A percentile compares a stretch with the other conserved stretches of the same genome.
Evolutionary conservation across 2,797 vertebrate genomes (phyloP).

Genomic region (Mus minutoides): DNA sequence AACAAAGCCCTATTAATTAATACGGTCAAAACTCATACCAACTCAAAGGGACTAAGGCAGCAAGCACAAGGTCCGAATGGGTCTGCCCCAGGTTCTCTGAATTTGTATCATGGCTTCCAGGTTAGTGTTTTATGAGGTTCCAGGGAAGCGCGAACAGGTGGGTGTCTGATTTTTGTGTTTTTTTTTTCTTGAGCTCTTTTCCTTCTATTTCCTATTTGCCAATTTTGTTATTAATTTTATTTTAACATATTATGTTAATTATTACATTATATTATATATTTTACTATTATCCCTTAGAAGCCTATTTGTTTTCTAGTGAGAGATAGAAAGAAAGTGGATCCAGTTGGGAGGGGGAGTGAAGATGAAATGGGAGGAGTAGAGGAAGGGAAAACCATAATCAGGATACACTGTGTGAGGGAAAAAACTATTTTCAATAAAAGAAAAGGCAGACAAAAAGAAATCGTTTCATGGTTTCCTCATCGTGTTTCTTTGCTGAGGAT

Average conservation of each 20-base stretch:
- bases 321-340: neutral
- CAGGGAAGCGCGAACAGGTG: too few species aligned
- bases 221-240: neutral
- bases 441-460: neutral
- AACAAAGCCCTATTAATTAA: neutral
- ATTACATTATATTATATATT: neutral
- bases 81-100: neutral
- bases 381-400: neutral
- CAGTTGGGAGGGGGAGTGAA: too few species aligned
- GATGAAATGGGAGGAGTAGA: neutral
- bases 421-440: neutral
- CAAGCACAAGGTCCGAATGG: too few species aligned
- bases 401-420: too few species aligned
- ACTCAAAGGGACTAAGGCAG: neutral
- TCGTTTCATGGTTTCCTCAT: neutral
- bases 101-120: neutral
- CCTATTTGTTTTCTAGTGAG: neutral
- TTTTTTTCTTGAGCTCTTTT: neutral
- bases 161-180: neutral
- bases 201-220: neutral
- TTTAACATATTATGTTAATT: neutral
- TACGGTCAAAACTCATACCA: neutral
- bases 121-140: neutral
- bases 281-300: neutral
- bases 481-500: constrained; percentile 64